phyloP scores from a whole-genome alignment of 1,140 invertebrate genomes.

The Halictus rubicundus region DNA sequence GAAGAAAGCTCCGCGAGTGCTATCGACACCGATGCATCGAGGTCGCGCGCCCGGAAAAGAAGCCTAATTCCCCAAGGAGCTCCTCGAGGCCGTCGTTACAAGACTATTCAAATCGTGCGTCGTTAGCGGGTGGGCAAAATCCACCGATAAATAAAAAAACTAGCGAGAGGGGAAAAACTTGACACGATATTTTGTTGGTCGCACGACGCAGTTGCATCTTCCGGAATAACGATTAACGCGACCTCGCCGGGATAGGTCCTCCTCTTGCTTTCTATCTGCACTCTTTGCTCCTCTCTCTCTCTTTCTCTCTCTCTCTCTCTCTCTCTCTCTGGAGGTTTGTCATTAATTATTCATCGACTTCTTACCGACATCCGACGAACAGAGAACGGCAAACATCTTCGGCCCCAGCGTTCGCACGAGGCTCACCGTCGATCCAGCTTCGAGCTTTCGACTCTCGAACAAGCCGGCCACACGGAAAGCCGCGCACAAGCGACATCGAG shows the following conservation, averaged over 20 bases:
- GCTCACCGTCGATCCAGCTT: too few species aligned
- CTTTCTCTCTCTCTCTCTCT: slow-evolving; percentile 9
- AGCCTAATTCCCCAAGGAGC: slow-evolving; percentile 50
- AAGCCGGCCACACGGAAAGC: background rate
- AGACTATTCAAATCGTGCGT: slow-evolving; percentile 68
- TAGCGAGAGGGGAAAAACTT: too few species aligned
- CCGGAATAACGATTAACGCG: too few species aligned
- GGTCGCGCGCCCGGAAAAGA: slow-evolving; percentile 23
- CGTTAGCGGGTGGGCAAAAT: slow-evolving; percentile 61
- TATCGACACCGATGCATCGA: slow-evolving; percentile 6
- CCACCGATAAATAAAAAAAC: too few species aligned
- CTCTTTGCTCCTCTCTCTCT: slow-evolving; percentile 17
- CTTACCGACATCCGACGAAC: slow-evolving; percentile 37
- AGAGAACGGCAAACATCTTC: slow-evolving; percentile 34
- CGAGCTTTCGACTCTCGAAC: slow-evolving; percentile 28
- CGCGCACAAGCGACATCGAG: background rate
- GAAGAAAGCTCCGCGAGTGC: slow-evolving; percentile 7
- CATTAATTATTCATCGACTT: slow-evolving; percentile 62
- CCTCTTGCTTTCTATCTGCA: too few species aligned
- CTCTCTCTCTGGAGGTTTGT: slow-evolving; percentile 24
- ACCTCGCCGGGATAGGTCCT: too few species aligned
- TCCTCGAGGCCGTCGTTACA: slow-evolving; percentile 36
- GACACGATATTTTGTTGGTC: slow-evolving; percentile 6
- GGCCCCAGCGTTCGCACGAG: slow-evolving; percentile 34
- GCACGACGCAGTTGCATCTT: too few species aligned